Conservation (phyloP, 2,888 invertebrate genomes). For the Pseudolycoriella hygida region DNA sequence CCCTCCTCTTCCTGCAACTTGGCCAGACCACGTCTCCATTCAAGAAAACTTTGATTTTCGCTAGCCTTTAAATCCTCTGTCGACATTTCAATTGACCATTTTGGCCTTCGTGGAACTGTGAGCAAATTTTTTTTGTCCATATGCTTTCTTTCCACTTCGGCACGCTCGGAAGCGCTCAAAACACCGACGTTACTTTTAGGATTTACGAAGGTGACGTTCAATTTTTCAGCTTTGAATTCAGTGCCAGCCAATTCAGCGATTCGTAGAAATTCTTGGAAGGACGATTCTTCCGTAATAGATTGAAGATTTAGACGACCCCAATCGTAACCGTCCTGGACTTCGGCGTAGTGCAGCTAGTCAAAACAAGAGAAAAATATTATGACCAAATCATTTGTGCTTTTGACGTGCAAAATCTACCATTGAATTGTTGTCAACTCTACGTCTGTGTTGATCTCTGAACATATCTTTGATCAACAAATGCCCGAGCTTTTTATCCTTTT, state of each 20-base stretch:
- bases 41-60: slow-evolving; percentile 71
- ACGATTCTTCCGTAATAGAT: slow-evolving; percentile 90
- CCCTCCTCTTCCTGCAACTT: slow-evolving; percentile 59
- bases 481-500: slow-evolving; percentile 41
- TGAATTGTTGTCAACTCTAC: slow-evolving; percentile 50
- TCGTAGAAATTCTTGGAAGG: slow-evolving; percentile 87
- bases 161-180: slow-evolving; percentile 39
- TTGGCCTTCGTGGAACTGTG: slow-evolving; percentile 74
- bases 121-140: slow-evolving; percentile 41
- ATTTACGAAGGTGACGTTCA: slow-evolving; percentile 63
- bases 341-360: slow-evolving; percentile 55
- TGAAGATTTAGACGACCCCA: slow-evolving; percentile 80
- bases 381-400: not conserved
- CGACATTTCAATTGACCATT: slow-evolving; percentile 57
- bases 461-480: slow-evolving; percentile 58
- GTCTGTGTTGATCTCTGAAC: slow-evolving; percentile 44
- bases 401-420: slow-evolving; percentile 36
- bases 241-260: slow-evolving; percentile 89
- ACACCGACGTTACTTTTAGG: slow-evolving; percentile 39
- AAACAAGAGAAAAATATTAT: slow-evolving; percentile 8
- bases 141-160: slow-evolving; percentile 34
- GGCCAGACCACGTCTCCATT: slow-evolving; percentile 78
- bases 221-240: slow-evolving; percentile 82
- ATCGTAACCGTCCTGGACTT: slow-evolving; percentile 77
- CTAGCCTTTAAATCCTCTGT: slow-evolving; percentile 59